Evolutionary conservation across 2,113 vertebrate genomes (phyloP).

Genomic region (Pterophyllum scalare): DNA sequence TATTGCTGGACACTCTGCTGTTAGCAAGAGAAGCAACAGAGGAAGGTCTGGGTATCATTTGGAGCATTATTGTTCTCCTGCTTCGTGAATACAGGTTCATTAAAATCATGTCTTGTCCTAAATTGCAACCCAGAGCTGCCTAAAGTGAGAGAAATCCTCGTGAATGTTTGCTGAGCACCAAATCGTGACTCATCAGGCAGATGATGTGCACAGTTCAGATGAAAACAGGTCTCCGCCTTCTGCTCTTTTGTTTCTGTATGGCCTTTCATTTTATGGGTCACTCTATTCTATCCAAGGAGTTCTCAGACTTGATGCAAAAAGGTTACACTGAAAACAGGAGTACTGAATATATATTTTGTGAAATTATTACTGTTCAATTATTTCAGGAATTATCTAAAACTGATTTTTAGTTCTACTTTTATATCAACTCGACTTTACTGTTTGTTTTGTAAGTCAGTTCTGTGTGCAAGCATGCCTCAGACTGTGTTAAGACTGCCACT

Average conservation of each 20-base stretch:
- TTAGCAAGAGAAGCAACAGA: neutral
- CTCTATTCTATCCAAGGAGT: neutral
- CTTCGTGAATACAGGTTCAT: neutral
- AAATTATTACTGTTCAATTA: neutral
- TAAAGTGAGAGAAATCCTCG: neutral
- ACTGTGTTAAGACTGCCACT: neutral
- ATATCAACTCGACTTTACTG: neutral
- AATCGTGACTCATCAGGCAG: neutral
- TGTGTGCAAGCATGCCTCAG: neutral
- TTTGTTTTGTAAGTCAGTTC: neutral
- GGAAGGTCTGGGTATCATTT: neutral
- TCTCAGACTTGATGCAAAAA: neutral
- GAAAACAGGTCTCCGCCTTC: neutral
- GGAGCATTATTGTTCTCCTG: neutral
- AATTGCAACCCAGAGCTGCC: neutral
- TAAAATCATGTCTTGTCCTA: constrained; percentile 8
- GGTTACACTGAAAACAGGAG: neutral
- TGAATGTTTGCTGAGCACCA: neutral
- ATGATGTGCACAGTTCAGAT: neutral
- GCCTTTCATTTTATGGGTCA: neutral
- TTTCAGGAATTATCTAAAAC: neutral
- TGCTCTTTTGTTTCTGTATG: neutral
- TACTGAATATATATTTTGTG: neutral
- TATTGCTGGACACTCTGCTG: too few species aligned
- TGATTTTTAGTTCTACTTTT: neutral